Conservation (phyloP, 2,797 vertebrate genomes). For the Myiotriccus ornatus region DNA sequence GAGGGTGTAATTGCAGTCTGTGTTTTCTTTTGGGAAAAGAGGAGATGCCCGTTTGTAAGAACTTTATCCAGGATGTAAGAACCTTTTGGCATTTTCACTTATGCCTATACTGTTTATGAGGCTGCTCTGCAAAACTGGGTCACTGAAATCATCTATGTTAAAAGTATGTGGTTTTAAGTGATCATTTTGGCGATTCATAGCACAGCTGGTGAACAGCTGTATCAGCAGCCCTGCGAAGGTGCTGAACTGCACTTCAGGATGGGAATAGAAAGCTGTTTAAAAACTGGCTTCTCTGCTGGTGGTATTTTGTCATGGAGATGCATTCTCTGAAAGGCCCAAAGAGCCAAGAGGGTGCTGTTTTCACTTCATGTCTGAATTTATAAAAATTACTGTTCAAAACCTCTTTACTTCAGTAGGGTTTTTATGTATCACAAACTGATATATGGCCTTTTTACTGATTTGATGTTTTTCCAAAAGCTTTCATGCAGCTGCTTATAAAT, state of each 20-base stretch:
- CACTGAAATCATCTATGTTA: constrained; percentile 15
- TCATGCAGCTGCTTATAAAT: background rate
- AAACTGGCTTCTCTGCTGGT: constrained; percentile 17
- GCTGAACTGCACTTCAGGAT: constrained; percentile 15
- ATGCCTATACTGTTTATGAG: background rate
- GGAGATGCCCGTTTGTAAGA: background rate
- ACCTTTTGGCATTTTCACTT: background rate
- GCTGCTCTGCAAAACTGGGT: constrained; percentile 1
- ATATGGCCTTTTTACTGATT: background rate
- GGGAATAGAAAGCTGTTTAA: background rate
- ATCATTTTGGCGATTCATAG: background rate
- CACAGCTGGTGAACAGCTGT: constrained; percentile 62
- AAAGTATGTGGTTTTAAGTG: constrained; percentile 21
- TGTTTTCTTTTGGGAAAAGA: background rate
- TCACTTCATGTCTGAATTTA: background rate
- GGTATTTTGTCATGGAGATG: background rate
- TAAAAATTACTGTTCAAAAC: background rate
- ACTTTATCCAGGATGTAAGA: background rate
- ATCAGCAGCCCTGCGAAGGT: constrained; percentile 38
- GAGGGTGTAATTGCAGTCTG: background rate
- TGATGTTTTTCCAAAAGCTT: background rate
- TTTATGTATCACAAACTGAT: background rate
- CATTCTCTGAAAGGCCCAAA: background rate
- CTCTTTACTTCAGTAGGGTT: background rate
- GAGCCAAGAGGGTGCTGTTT: background rate